A percentile compares a stretch with the other conserved stretches of the same genome.
Conservation (phyloP, 2,113 vertebrate species). For the Edolisoma coerulescens region DNA sequence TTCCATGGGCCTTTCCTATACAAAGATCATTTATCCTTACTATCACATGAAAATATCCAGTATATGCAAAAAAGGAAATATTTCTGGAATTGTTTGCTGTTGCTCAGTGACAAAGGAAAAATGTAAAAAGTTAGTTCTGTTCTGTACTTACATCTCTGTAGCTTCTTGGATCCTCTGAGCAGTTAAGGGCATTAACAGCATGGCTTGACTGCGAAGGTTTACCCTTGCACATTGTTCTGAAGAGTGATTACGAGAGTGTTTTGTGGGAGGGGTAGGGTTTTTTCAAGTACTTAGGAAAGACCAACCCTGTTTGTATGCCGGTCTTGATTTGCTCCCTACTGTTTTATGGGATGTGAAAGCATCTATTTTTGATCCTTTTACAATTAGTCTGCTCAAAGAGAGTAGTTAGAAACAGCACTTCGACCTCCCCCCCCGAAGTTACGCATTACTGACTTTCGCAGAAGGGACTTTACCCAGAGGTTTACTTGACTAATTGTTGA, state of each 20-base stretch:
- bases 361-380: constrained; percentile 51
- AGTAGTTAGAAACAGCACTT: neutral
- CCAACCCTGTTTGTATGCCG: neutral
- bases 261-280: constrained; percentile 64
- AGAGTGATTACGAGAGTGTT: constrained; percentile 44
- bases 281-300: constrained; percentile 34
- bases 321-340: constrained; percentile 15
- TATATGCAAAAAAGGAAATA: neutral
- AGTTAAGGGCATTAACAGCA: neutral
- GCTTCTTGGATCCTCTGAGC: constrained; percentile 6
- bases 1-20: neutral
- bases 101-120: neutral
- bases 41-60: neutral
- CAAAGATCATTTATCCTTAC: neutral
- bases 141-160: constrained; percentile 67
- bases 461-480: constrained; percentile 55
- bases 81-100: neutral
- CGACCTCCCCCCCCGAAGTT: neutral
- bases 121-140: neutral
- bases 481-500: neutral
- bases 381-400: neutral
- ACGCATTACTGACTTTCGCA: neutral
- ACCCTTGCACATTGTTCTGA: constrained; percentile 63
- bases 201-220: constrained; percentile 36
- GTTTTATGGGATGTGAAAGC: constrained; percentile 73